Conservation (phyloP, 2,113 vertebrate species). For the Ia io region DNA sequence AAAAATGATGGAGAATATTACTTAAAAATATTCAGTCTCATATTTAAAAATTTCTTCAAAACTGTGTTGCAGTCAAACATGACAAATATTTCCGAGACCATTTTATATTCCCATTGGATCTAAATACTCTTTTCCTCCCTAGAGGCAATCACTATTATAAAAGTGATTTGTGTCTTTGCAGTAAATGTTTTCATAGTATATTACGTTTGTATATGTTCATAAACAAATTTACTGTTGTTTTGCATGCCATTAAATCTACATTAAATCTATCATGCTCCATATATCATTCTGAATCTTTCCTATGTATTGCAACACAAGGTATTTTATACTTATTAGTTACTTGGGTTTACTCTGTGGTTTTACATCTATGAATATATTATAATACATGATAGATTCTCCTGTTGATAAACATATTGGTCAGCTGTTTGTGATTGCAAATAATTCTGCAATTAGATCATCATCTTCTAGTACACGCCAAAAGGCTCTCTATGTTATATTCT, state of each 20-base stretch:
- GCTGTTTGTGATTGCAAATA: background rate
- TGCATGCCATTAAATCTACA: background rate
- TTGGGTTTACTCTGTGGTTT: background rate
- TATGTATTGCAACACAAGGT: background rate
- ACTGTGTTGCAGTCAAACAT: background rate
- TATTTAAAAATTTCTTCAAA: background rate
- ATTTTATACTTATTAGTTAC: constrained; percentile 25
- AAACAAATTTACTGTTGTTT: constrained; percentile 35
- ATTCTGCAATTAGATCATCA: background rate
- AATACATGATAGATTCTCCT: background rate
- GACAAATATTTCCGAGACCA: background rate
- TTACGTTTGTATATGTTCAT: constrained; percentile 19
- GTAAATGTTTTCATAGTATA: constrained; percentile 27
- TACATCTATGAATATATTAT: background rate
- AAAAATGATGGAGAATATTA: background rate
- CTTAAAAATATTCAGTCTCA: background rate
- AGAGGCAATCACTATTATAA: background rate
- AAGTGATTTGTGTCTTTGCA: constrained; percentile 21
- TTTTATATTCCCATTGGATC: background rate
- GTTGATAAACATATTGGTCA: background rate
- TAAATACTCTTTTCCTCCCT: background rate
- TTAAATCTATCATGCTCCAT: background rate
- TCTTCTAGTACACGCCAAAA: background rate
- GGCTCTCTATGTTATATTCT: background rate
- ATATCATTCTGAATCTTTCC: background rate